Base-by-base conservation (phyloP, 1,140 invertebrate species). In the Penaeus indicus region DNA sequence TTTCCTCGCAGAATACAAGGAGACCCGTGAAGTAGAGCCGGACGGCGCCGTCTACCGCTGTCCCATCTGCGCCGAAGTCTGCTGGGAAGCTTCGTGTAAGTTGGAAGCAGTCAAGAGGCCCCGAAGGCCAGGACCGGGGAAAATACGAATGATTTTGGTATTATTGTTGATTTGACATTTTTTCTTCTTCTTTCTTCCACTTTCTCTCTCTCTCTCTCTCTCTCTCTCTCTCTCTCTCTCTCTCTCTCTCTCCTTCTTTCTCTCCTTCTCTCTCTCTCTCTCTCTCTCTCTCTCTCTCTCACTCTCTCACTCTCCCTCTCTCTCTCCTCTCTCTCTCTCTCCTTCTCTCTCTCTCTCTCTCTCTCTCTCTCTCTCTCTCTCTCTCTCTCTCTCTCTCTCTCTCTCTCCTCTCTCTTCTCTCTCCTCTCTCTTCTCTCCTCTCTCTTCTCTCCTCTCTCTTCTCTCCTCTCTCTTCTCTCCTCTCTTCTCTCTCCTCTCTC, bases 401-500 rank as follows among this genome's bases (percentile, higher is more conserved):
- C 38, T 42, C 38, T 42, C 38, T 42, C 38, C 38, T 42, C 38
- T 42, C 38, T 72, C 67, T 72, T 72, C 67, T 72, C 67, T 72
- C 27, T 78, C 27, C 27, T 78, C 75, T 78, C 75, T 78, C 75
- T 77, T 77, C 75, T 77, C n/a, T 77, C 27, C n/a, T 77, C 75
- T 77, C n/a, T 77, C 75, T 32, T 77, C 75, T 77, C n/a, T 77
- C 75, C n/a, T 77, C n/a, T 77, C n/a, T 77, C n/a, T 77, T 77
- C 27, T 77, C 75, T 77, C 75, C 75, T 77, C n/a, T 27, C 75
- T 54, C 16, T 54, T 16, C 16, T 54, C 54, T 54, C 54, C 54
- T 13, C 16, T 16, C 10, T 8, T 8, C 11, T 54, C 54, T 13
- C 11, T 61, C 16, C 8, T 42, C 27, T 78, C 27, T 42, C 75